phyloP scores from a whole-genome alignment of 2,797 vertebrate genomes.

The Lerista edwardsae region DNA sequence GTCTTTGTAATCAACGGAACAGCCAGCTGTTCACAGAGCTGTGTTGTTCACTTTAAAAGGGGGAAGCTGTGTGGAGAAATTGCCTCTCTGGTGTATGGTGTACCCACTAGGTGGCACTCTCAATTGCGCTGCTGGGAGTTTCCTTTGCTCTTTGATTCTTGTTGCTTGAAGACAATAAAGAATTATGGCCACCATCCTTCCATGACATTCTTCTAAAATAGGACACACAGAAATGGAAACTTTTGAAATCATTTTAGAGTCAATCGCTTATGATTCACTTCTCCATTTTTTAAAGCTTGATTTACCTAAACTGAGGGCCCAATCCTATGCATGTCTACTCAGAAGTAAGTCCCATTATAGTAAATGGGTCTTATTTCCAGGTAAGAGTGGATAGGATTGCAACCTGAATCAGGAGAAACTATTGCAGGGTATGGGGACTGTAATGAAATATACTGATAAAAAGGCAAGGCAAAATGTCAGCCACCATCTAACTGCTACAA shows the following conservation, averaged over 20 bases:
- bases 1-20: background rate
- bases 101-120: background rate
- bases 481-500: constrained; percentile 24
- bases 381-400: no score
- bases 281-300: background rate
- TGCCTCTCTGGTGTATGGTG: background rate
- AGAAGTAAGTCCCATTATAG: no score
- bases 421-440: constrained; percentile 1
- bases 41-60: background rate
- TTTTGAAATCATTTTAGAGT: background rate
- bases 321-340: no score
- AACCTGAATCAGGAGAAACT: constrained; percentile 1
- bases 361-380: no score
- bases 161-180: background rate
- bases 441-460: background rate
- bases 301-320: background rate
- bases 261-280: background rate
- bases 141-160: background rate
- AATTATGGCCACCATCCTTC: background rate
- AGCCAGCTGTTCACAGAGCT: background rate
- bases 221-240: background rate
- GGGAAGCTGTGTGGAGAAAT: background rate
- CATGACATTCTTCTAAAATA: background rate
- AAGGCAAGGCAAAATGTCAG: constrained; percentile 23
- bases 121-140: background rate